Conservation (phyloP, 1,140 invertebrate genomes). For the Copidosoma floridanum region DNA sequence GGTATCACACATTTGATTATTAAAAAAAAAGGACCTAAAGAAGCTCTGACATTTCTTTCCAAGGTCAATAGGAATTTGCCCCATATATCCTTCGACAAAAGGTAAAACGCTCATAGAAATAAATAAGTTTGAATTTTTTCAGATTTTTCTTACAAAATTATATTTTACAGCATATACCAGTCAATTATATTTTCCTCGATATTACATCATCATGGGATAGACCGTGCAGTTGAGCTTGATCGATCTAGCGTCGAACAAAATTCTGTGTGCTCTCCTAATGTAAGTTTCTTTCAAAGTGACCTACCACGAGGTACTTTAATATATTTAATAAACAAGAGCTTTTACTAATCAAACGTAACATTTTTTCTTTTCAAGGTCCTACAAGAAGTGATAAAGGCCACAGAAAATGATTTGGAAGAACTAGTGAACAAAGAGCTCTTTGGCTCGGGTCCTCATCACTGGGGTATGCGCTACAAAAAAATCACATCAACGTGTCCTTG, state of each 20-base stretch:
- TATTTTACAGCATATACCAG: conserved; percentile 46
- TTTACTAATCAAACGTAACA: no score
- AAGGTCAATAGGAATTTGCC: conserved; percentile 41
- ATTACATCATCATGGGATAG: conserved; percentile 43
- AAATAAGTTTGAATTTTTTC: not conserved
- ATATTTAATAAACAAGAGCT: no score
- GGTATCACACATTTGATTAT: conserved; percentile 41
- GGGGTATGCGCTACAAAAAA: conserved; percentile 48
- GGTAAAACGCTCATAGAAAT: conserved; percentile 35
- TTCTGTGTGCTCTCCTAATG: conserved; percentile 48
- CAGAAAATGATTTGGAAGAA: conserved; percentile 44
- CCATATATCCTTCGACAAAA: conserved; percentile 40
- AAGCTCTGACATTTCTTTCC: conserved; percentile 40
- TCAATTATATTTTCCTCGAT: conserved; percentile 52
- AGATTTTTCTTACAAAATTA: not conserved
- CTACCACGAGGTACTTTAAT: no score
- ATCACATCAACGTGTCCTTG: conserved; percentile 47
- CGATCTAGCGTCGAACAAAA: conserved; percentile 36
- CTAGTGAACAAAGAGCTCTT: conserved; percentile 43
- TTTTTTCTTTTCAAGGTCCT: conserved; percentile 6
- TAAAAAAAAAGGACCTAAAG: conserved; percentile 39
- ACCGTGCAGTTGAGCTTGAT: conserved; percentile 42
- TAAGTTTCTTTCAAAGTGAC: conserved; percentile 26
- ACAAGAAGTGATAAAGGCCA: not conserved
- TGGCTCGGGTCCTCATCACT: conserved; percentile 47